Conservation (phyloP, 2,797 vertebrate genomes). For the Hirundo rustica region DNA sequence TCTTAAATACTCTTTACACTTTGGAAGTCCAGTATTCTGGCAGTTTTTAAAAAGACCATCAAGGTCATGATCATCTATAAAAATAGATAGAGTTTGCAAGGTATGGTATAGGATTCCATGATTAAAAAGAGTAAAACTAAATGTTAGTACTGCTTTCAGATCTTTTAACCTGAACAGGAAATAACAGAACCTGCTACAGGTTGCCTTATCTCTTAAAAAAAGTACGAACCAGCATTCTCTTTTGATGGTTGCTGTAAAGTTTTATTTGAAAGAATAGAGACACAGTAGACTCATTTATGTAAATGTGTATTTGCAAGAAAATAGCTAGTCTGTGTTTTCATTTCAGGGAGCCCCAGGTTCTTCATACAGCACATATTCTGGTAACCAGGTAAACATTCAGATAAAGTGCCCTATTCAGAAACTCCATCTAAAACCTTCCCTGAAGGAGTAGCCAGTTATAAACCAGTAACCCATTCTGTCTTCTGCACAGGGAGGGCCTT, state of each 20-base stretch:
- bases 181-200: not conserved
- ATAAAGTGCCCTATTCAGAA: not conserved
- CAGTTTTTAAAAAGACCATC: not conserved
- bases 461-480: slow-evolving; percentile 16
- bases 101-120: not conserved
- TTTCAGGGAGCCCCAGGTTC: slow-evolving; percentile 46
- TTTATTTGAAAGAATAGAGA: not conserved
- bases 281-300: not conserved
- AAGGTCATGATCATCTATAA: not conserved
- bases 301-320: not conserved
- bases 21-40: not conserved
- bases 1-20: not conserved
- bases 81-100: not conserved
- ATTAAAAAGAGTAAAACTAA: not conserved
- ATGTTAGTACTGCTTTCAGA: not conserved
- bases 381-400: slow-evolving; percentile 60
- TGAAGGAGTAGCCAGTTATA: not conserved
- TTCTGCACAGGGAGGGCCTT: slow-evolving; percentile 39
- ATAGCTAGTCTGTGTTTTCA: slow-evolving; percentile 5
- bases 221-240: accelerated
- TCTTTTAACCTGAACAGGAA: not conserved
- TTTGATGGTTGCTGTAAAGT: not conserved
- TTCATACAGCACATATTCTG: slow-evolving; percentile 37
- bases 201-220: not conserved
- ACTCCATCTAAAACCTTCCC: not conserved